These are phyloP conservation scores for Tubulanus polymorphus DNA, from an alignment of 2,888 invertebrate species.

Conservation along the genomic window DNA sequence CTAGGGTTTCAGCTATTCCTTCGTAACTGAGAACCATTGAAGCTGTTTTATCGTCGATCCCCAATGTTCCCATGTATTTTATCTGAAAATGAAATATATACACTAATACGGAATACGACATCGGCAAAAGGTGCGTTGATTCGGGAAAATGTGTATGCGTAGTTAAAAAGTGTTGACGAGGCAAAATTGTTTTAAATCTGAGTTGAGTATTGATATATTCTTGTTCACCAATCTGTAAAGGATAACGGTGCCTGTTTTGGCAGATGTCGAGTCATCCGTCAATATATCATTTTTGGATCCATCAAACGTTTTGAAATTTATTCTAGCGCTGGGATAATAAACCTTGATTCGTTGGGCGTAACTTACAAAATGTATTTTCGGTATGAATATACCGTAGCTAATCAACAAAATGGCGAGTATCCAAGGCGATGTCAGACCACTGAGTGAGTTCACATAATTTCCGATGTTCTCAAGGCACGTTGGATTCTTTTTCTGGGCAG, in stretches of 20 bases:
- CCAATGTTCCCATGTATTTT: neutral
- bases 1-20: neutral
- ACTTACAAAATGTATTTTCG: slow-evolving; percentile 16
- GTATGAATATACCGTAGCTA: slow-evolving; percentile 11
- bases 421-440: slow-evolving; percentile 3
- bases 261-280: too few relatives aligned
- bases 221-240: too few relatives aligned
- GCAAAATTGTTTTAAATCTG: too few relatives aligned
- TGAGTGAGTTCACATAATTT: neutral
- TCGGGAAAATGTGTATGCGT: neutral
- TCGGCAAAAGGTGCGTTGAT: too few relatives aligned
- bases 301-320: too few relatives aligned
- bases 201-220: too few relatives aligned
- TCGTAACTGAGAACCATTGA: neutral
- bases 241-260: too few relatives aligned
- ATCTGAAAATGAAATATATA: too few relatives aligned
- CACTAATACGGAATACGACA: too few relatives aligned
- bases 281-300: too few relatives aligned
- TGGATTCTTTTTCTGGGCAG: neutral
- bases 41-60: neutral
- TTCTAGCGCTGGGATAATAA: too few relatives aligned
- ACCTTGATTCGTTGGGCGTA: neutral
- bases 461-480: neutral
- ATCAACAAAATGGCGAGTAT: slow-evolving; percentile 8
- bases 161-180: too few relatives aligned